A percentile compares a stretch with the other conserved stretches of the same genome.
These are phyloP conservation scores for Buathra laborator DNA, from an alignment of 2,888 invertebrate genomes.

Conservation along the genomic window DNA sequence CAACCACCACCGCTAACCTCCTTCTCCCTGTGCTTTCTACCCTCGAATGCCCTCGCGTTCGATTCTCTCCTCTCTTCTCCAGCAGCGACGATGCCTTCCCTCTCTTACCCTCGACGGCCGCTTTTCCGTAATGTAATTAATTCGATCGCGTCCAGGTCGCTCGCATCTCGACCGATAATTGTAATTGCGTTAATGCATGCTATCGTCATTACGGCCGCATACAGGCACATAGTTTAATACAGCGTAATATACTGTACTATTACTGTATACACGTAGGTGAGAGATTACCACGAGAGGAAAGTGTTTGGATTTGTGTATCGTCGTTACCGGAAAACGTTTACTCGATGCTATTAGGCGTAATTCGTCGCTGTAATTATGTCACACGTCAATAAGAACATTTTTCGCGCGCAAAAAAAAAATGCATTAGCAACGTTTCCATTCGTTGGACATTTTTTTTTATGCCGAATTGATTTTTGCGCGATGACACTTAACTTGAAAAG, in stretches of 20 bases:
- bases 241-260: not conserved
- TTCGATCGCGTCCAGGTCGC: slow-evolving; percentile 67
- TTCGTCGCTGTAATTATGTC: not conserved
- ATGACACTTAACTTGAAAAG: too few species aligned
- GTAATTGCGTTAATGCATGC: slow-evolving; percentile 70
- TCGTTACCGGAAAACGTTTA: slow-evolving; percentile 12
- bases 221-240: not conserved
- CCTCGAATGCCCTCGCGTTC: slow-evolving; percentile 26
- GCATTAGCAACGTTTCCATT: not conserved
- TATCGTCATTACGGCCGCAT: slow-evolving; percentile 63
- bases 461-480: too few species aligned
- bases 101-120: slow-evolving; percentile 35
- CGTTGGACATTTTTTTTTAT: too few species aligned
- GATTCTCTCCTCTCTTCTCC: slow-evolving; percentile 22
- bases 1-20: not conserved
- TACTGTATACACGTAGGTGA: slow-evolving; percentile 19
- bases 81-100: slow-evolving; percentile 23
- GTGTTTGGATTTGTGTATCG: slow-evolving; percentile 24
- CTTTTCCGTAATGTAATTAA: slow-evolving; percentile 71
- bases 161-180: slow-evolving; percentile 69
- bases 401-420: not conserved
- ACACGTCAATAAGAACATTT: not conserved
- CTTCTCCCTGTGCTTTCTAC: slow-evolving; percentile 4
- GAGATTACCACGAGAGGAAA: slow-evolving; percentile 19
- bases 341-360: not conserved